phyloP scores from a whole-genome alignment of 2,113 vertebrate species.

The Sapajus apella region DNA sequence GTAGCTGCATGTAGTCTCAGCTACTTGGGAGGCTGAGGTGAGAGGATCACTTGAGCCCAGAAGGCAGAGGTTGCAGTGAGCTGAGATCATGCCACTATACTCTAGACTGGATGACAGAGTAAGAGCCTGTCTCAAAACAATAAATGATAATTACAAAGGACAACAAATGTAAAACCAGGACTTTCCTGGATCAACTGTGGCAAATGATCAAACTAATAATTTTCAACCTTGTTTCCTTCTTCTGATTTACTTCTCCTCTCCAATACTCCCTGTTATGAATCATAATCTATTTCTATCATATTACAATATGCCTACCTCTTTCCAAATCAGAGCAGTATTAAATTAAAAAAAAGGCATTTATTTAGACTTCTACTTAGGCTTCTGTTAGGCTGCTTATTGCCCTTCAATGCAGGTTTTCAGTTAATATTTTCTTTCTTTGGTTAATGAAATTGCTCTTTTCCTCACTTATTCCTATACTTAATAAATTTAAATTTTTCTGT shows the following conservation, averaged over 20 bases:
- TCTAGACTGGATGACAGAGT: no score
- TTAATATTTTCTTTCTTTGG: constrained; percentile 14
- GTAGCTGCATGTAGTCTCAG: no score
- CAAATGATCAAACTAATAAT: not conserved
- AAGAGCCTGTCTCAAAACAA: no score
- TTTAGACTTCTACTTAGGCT: not conserved
- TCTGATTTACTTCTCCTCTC: constrained; percentile 1
- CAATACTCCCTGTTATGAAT: constrained; percentile 1
- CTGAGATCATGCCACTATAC: no score
- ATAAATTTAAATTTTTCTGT: constrained; percentile 33
- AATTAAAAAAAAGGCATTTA: constrained; percentile 30
- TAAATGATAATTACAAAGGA: not conserved
- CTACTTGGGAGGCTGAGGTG: no score
- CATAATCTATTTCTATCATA: constrained; percentile 32
- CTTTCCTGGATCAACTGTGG: not conserved
- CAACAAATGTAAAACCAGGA: constrained; percentile 34
- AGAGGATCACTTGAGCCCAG: no score
- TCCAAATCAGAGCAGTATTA: constrained; percentile 37
- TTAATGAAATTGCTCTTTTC: constrained; percentile 13
- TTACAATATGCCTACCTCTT: not conserved
- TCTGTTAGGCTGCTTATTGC: not conserved
- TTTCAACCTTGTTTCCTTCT: constrained; percentile 16
- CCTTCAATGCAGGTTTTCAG: not conserved
- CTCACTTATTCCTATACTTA: not conserved
- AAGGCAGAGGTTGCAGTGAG: no score